A percentile compares a stretch with the other conserved stretches of the same genome.
phyloP scores from a whole-genome alignment of 2,888 invertebrate genomes.

The Macrosiphum euphorbiae region DNA sequence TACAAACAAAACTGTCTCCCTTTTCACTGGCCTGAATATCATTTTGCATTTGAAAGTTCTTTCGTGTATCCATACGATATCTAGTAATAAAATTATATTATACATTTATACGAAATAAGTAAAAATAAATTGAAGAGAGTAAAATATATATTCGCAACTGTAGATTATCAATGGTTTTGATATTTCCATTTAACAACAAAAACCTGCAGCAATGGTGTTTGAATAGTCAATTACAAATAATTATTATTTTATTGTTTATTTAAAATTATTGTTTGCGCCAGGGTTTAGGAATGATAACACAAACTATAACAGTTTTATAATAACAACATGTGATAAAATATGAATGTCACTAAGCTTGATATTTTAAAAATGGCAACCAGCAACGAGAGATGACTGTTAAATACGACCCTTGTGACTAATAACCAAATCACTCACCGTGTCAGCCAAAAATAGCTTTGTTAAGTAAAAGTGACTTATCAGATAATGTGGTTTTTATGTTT shows the following conservation, averaged over 20 bases:
- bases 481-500: constrained; percentile 52
- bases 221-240: neutral
- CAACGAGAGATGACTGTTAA: constrained; percentile 30
- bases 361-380: neutral
- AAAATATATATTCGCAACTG: neutral
- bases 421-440: constrained; percentile 19
- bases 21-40: neutral
- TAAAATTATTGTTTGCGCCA: neutral
- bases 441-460: constrained; percentile 23
- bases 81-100: neutral
- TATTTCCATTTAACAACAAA: neutral
- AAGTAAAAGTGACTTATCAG: constrained; percentile 45
- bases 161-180: neutral
- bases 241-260: neutral
- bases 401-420: constrained; percentile 20
- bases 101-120: neutral
- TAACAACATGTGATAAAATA: neutral
- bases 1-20: constrained; percentile 14
- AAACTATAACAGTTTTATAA: neutral
- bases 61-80: neutral
- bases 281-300: neutral
- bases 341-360: neutral
- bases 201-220: neutral
- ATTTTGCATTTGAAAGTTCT: neutral
- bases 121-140: neutral